Evolutionary conservation across 1,140 invertebrate genomes (phyloP).

Genomic region (Chrysopa pallens): DNA sequence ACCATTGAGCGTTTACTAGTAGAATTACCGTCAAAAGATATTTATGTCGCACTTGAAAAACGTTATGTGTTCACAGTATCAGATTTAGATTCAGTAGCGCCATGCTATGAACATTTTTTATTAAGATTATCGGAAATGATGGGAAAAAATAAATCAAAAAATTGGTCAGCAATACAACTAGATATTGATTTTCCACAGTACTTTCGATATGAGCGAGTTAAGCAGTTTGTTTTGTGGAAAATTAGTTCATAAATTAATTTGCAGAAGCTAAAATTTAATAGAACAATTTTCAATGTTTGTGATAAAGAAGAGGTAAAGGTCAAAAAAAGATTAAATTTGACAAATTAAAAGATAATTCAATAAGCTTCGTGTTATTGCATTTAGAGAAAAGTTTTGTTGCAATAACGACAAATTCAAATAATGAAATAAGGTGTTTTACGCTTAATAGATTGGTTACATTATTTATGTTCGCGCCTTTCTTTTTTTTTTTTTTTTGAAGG

Average conservation of each 20-base stretch:
- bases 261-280: background rate
- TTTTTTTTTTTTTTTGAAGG: too few species aligned
- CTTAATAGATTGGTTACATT: too few species aligned
- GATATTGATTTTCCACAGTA: slow-evolving; percentile 62
- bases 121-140: slow-evolving; percentile 29
- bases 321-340: too few species aligned
- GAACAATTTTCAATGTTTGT: too few species aligned
- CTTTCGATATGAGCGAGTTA: slow-evolving; percentile 62
- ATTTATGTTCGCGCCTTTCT: too few species aligned
- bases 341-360: too few species aligned
- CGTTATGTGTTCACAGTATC: slow-evolving; percentile 67
- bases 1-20: slow-evolving; percentile 51
- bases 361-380: too few species aligned
- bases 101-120: slow-evolving; percentile 70
- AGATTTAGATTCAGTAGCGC: slow-evolving; percentile 60
- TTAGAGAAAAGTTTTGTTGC: too few species aligned
- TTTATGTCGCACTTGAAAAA: slow-evolving; percentile 73
- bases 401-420: too few species aligned
- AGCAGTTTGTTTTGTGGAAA: slow-evolving; percentile 58
- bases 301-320: too few species aligned
- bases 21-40: slow-evolving; percentile 32
- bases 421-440: too few species aligned
- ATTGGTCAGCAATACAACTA: slow-evolving; percentile 30
- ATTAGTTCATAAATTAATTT: slow-evolving; percentile 23
- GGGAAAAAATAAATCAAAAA: slow-evolving; percentile 19